Base-by-base conservation (phyloP, 2,113 vertebrate genomes). In the Corythornis vintsioides region DNA sequence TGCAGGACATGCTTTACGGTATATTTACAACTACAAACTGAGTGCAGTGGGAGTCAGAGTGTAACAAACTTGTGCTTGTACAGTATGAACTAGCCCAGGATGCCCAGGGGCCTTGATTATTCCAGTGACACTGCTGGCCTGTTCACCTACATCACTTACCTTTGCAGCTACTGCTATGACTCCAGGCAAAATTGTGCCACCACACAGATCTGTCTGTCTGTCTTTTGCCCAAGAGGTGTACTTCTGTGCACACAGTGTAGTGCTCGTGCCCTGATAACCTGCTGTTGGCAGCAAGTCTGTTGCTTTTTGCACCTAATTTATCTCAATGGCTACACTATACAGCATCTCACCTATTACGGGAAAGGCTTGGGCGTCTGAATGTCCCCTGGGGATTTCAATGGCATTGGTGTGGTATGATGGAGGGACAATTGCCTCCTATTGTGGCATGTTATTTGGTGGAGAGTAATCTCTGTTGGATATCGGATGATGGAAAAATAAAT, bases 391-490 rank as follows among this genome's bases (percentile, higher is more conserved):
- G 42, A 17, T 71, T 92, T 45, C 42, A 74, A 13, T 45, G 35
- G 8, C 10, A 7, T 52, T 60, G 43, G 3, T 33, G 22, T 0
- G 0, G 48, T 50, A 40, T 1, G 4, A 15, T 3, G 19, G 6
- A 14, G 14, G 18, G 22, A n/a, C 45, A 15, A 13, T 35, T 86
- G 12, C 12, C 38, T 90, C 38, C 24, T 57, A 2, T 18, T 70
- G 47, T 3, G 6, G 35, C 4, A 7, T 73, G 50, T 57, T 77
- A 35, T 55, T 76, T 72, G 35, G 35, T 70, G 26, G 29, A 80
- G 21, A 6, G 11, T 43, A 35, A 48, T 29, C 9, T 52, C 45
- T 66, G 4, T 16, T 15, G 8, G 33, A 13, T 70, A 48, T 73
- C 33, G 83, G 50, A n/a, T 59, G 13, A 35, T 12, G 13, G 35